Evolutionary conservation across 2,113 vertebrate species (phyloP), one percentile per base, ranked within the genome.

Genomic region (Notechis scutatus): DNA sequence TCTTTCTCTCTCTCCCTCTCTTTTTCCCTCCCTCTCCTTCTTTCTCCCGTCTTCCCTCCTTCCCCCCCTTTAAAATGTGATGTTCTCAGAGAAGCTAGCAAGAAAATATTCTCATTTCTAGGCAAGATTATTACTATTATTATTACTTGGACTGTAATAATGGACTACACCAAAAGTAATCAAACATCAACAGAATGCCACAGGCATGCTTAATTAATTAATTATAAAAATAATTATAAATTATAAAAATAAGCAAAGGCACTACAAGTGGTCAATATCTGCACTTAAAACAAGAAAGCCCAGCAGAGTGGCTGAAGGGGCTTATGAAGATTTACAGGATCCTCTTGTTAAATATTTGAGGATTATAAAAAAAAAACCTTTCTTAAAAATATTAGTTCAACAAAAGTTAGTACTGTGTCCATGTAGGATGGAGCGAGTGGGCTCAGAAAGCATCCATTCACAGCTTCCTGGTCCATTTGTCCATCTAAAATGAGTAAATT

Each of bases 1-100:
- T 23, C 23, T 8, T 5, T 59, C 21, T 57, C 23, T 8, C 57
- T 9, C 57, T 59, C 56, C 3, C 20, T 23, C 56, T 24, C 56
- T 2, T 8, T 59, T 21, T 8, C 57, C 2, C 57, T 59, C 56
- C 3, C 23, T 59, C 2, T 23, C 21, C 23, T 23, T 24, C 23
- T 4, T 8, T 9, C 4, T 21, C 8, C 8, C 20, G 6, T 23
- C 8, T 9, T 3, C 57, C 24, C 9, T 3, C 3, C 2, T 3
- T 1, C 24, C 57, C 5, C 23, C 1, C 57, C 24, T 59, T 20
- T n/a, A 11, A 64, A 64, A 64, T 64, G 3, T n/a, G 26, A 34
- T 34, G 14, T 34, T 34, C 29, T 10, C 14, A 74, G 29, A 34
- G 5, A 74, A 6, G 14, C n/a, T 74, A 74, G 14, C 64, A 34